Base-by-base conservation (phyloP, 2,797 vertebrate species). In the Naso thynnoides region DNA sequence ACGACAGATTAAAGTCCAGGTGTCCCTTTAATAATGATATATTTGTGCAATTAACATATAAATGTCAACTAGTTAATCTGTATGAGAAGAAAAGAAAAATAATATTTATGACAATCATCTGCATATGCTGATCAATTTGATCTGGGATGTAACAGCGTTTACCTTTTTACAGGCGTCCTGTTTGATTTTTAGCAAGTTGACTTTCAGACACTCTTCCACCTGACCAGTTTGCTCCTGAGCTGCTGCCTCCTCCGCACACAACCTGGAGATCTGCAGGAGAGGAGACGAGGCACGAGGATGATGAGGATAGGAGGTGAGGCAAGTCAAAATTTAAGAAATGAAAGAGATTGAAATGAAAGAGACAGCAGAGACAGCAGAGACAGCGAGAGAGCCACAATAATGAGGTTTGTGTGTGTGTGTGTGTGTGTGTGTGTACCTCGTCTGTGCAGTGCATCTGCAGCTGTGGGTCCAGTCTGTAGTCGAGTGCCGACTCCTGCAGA, bases 191-290 rank as follows among this genome's bases (percentile, higher is more conserved):
- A 99, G 95, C 77, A 99, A 91, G 88, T 98, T 98, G 62, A 97
- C 95, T 84, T 99, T 99, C 67, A 99, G 94, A 88, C 98, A 99
- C 73, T 99, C 98, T 63, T 99, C 97, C 24, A 99, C 98, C 85
- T 99, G 98, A 50, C 98, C 97, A 0, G 97, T 98, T 90, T 99
- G 98, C 79, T 99, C 97, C 86, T 99, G 98, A 66, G 97, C 98
- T 3, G 97, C 97, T 3, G 96, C 97, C 89, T 99, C 98, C 83
- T 99, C 98, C 0, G 96, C 95, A 86, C 98, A 99, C 19, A 99
- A 86, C 31, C 56, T 94, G 56, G 96, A 95, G 86, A 99, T 99
- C 97, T 99, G 64, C 11, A 59, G 52, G n/a, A 33, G 42, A 53
- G 8, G 10, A 52, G 2, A 10, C 1, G 49, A 9, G 16, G 16